Evolutionary conservation across 2,888 invertebrate genomes (phyloP), one percentile per base, ranked within the genome.

Genomic region (Meghimatium bilineatum): DNA sequence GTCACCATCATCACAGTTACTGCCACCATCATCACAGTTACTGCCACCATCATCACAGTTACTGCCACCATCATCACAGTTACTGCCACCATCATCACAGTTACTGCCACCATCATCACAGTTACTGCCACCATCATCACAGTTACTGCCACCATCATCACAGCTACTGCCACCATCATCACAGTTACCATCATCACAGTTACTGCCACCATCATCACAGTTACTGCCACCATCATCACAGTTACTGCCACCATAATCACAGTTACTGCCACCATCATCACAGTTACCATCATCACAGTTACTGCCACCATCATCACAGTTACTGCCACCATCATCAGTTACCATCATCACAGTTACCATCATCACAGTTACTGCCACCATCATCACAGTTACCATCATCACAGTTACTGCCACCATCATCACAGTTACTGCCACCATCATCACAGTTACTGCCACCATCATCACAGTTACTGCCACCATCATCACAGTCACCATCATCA

Each of bases 251-350:
- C n/a, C n/a, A n/a, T n/a, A n/a, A n/a, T n/a, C n/a, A n/a, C n/a
- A n/a, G n/a, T n/a, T n/a, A n/a, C 90, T 89, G 32, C 34, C 49
- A 3, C 29, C 52, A 1, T 14, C 36, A 34, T 20, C 8, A 67
- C 49, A 8, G 44, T 14, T 29, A 3, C 34, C 20, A 32, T 75
- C 14, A 10, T 75, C 52, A 32, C 17, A n/a, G n/a, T n/a, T n/a
- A n/a, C n/a, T n/a, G 75, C 5, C 52, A 17, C 56, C 52, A 56
- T n/a, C 38, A 3, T 32, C 52, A 32, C 38, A 56, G 52, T 29
- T 17, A 5, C 20, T 49, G 75, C 29, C 34, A 69, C n/a, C n/a
- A n/a, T n/a, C n/a, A n/a, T n/a, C n/a, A n/a, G n/a, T n/a, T 32
- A 66, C 20, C 29, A 66, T 32, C 5, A 20, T 20, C 8, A 66